Percentiles rank a stretch among this genome's conserved stretches.
phyloP scores from a whole-genome alignment of 2,113 vertebrate genomes.

The Ailurus styani region DNA sequence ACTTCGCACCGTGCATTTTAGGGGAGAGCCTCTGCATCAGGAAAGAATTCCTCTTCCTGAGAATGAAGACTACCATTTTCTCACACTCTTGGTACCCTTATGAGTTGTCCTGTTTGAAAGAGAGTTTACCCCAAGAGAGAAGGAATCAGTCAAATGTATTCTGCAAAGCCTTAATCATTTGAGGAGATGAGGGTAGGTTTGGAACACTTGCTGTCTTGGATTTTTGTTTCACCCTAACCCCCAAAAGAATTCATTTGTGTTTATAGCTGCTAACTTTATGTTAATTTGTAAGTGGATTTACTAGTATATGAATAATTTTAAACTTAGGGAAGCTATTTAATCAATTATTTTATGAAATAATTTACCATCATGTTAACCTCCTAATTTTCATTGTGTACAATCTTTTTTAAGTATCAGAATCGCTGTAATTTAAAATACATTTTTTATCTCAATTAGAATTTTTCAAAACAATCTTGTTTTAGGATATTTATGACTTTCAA shows the following conservation, averaged over 20 bases:
- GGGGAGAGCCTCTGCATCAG: background rate
- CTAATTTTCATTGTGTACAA: background rate
- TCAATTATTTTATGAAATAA: background rate
- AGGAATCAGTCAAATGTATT: background rate
- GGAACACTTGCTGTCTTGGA: background rate
- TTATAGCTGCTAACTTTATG: background rate
- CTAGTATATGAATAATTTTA: background rate
- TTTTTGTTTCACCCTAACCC: background rate
- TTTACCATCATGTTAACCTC: background rate
- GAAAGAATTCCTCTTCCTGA: background rate
- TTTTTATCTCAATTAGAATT: background rate
- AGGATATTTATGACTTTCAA: slow-evolving; percentile 5
- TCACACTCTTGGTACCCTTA: background rate
- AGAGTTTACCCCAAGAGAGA: background rate
- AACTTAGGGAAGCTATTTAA: background rate
- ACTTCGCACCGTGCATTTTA: background rate
- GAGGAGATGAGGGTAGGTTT: background rate
- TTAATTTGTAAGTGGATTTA: background rate
- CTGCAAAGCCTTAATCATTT: background rate
- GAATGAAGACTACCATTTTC: background rate
- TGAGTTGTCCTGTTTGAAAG: background rate
- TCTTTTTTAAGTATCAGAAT: background rate
- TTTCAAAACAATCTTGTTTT: background rate
- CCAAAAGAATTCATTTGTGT: background rate
- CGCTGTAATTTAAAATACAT: background rate